Conservation (phyloP, 2,113 vertebrate genomes). For the Dryoscopus gambensis region DNA sequence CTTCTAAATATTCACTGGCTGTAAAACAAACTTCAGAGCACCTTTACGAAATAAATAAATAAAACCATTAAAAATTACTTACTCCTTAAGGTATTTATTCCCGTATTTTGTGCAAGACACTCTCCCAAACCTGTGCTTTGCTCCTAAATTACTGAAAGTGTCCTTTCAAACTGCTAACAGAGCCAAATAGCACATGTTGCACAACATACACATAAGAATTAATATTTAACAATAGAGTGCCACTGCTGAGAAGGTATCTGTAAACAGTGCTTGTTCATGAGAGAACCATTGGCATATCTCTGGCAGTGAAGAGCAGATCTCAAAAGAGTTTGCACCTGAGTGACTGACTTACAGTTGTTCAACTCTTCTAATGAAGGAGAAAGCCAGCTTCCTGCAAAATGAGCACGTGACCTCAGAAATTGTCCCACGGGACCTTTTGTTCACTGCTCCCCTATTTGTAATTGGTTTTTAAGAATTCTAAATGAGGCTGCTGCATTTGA, state of each 20-base stretch:
- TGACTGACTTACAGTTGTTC: not conserved
- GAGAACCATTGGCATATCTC: not conserved
- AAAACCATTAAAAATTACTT: not conserved
- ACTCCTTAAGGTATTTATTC: not conserved
- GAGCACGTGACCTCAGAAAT: not conserved
- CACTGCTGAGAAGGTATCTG: not conserved
- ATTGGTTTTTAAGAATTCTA: not conserved
- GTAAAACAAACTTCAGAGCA: not conserved
- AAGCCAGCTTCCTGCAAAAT: not conserved
- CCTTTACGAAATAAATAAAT: not conserved
- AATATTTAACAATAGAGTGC: constrained; percentile 49
- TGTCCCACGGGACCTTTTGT: not conserved
- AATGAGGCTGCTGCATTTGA: not conserved
- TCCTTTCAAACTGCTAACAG: not conserved
- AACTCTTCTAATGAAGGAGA: not conserved
- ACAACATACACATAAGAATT: constrained; percentile 16
- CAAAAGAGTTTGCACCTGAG: not conserved
- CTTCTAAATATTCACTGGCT: not conserved
- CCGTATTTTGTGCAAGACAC: not conserved
- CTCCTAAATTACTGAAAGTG: not conserved
- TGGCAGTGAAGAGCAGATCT: not conserved
- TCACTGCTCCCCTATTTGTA: not conserved
- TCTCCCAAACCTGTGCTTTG: not conserved
- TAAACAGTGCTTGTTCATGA: not conserved
- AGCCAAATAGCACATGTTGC: not conserved